phyloP scores from a whole-genome alignment of 2,113 vertebrate species.

The Oncorhynchus keta region DNA sequence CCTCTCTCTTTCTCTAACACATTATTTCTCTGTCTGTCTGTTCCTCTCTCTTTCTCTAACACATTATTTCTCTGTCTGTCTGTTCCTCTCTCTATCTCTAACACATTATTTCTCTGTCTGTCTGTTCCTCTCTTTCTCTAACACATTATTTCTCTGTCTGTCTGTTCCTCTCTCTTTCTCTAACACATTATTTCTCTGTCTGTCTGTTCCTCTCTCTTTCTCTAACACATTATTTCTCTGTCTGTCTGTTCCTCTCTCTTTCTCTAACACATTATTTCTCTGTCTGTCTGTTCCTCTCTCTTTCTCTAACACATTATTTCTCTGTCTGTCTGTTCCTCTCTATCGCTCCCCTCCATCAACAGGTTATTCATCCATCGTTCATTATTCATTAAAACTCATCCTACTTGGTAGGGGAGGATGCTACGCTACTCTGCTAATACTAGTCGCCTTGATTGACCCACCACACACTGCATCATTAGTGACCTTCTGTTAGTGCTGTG shows the following conservation, averaged over 20 bases:
- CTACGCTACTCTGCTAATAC: constrained; percentile 47
- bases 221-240: not conserved
- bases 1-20: no score
- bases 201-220: no score
- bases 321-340: not conserved
- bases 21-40: no score
- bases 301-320: no score
- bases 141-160: no score
- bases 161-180: not conserved
- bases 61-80: no score
- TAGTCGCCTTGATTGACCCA: constrained; percentile 34
- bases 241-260: not conserved
- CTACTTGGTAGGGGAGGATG: not conserved
- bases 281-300: not conserved
- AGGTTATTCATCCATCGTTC: constrained; percentile 14
- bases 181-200: not conserved
- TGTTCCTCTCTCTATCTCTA: no score
- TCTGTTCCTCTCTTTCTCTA: no score
- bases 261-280: no score
- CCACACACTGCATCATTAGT: constrained; percentile 9
- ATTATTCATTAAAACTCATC: constrained; percentile 45
- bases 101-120: no score
- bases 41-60: not conserved
- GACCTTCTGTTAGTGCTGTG: not conserved
- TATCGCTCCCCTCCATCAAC: not conserved